Percentiles rank a stretch among this genome's conserved stretches.
phyloP scores from a whole-genome alignment of 2,797 vertebrate species.

The Diglossa cyanea region DNA sequence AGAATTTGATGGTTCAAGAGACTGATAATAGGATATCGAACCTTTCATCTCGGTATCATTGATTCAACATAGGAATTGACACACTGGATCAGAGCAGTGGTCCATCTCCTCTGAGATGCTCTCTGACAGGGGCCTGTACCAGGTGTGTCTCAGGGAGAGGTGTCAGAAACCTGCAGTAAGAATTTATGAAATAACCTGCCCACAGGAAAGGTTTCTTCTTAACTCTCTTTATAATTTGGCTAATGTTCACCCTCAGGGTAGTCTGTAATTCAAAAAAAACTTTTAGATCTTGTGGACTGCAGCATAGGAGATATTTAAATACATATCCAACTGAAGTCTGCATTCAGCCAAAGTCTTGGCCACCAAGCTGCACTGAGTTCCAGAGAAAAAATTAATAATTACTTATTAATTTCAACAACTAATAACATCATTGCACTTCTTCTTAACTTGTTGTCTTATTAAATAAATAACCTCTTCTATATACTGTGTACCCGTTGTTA shows the following conservation, averaged over 20 bases:
- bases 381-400: not conserved
- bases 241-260: not conserved
- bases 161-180: not conserved
- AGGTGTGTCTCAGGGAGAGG: not conserved
- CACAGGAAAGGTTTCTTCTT: not conserved
- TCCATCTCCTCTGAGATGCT: conserved; percentile 17
- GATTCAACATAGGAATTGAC: conserved; percentile 60
- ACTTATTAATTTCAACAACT: not conserved
- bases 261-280: not conserved
- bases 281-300: not conserved
- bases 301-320: not conserved
- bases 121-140: not conserved
- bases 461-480: not conserved
- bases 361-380: not conserved
- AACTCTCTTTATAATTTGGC: not conserved
- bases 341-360: not conserved
- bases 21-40: conserved; percentile 60
- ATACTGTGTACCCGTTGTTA: not conserved
- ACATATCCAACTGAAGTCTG: not conserved
- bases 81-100: conserved; percentile 52
- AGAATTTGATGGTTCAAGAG: conserved; percentile 44
- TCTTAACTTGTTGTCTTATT: not conserved
- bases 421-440: not conserved
- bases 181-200: not conserved
- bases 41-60: conserved; percentile 54